Evolutionary conservation across 2,888 invertebrate genomes (phyloP), one percentile per base, ranked within the genome.

Genomic region (Pterostichus niger): DNA sequence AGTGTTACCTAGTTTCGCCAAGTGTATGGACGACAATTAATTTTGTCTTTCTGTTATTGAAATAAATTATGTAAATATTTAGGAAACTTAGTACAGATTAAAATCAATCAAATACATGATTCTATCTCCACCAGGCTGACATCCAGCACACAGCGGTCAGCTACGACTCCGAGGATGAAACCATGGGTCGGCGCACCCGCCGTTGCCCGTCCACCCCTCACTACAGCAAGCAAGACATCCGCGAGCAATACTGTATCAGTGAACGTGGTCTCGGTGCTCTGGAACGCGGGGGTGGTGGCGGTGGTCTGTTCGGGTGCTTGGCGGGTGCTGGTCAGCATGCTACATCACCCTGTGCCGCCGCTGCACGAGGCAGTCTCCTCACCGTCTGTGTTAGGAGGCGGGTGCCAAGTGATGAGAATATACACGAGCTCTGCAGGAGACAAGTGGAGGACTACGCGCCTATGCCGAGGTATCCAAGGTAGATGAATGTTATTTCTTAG

Each of bases 161-260:
- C 88, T 95, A 95, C 92, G 95, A 95, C 89, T 95, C 95, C 85
- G 95, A 96, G 91, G 95, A 95, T 93, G 95, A 95, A 89, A 94
- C 93, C 91, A 94, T 94, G 92, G 93, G 94, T 87, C 92, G 94
- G 88, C 91, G 91, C 89, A 33, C 40, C 46, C 75, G 82, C 85
- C 91, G 92, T 88, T 89, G 91, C 89, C 88, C 91, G 31, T 90
- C 90, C 49, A 92, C 92, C 6, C 91, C 92, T 75, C 90, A 95
- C 87, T 97, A 97, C 91, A 97, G 97, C 84, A 95, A 97, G 88
- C 93, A 96, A 91, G 96, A 96, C 91, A 97, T 98, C 90, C 93
- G 96, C 86, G 97, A 98, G 89, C 97, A 97, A 91, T 98, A 98
- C 91, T 98, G 97, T 92, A 96, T 98, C 91, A 97, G 95, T 89